These are phyloP conservation scores for Halisarca cf. caerulea DNA, from an alignment of 37 sponge, comb jelly and placozoan species.

Conservation along the genomic window DNA sequence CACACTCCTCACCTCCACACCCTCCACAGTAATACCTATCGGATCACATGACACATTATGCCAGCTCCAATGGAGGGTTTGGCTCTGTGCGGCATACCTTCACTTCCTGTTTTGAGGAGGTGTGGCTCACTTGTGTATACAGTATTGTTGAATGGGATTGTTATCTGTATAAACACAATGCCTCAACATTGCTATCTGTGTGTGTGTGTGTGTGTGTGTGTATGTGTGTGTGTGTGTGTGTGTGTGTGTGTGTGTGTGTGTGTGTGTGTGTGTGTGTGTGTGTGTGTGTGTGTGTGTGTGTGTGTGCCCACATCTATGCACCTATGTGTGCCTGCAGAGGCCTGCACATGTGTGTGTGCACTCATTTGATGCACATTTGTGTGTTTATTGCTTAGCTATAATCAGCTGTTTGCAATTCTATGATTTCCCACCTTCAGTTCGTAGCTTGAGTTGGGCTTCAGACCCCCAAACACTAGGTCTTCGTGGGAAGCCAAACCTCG, in stretches of 20 bases:
- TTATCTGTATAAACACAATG: neutral
- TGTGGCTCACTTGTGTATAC: neutral
- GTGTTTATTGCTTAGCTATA: too few relatives aligned
- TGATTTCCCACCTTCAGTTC: too few relatives aligned
- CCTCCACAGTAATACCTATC: too few relatives aligned
- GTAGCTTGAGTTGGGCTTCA: too few relatives aligned
- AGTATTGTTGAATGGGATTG: neutral
- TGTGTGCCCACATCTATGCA: conserved; percentile 22
- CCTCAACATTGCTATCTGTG: neutral
- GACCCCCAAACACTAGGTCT: too few relatives aligned
- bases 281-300: conserved; percentile 47
- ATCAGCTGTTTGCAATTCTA: too few relatives aligned
- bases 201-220: conserved; percentile 9
- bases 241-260: conserved; percentile 38
- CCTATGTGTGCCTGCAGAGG: neutral
- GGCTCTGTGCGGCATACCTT: neutral
- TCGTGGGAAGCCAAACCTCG: too few relatives aligned
- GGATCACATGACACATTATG: too few relatives aligned
- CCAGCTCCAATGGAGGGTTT: too few relatives aligned
- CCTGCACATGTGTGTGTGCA: neutral
- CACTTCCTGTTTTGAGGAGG: neutral
- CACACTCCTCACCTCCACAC: too few relatives aligned
- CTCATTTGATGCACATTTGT: too few relatives aligned
- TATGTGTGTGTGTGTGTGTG: conserved; percentile 28
- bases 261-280: conserved; percentile 47